Percentiles rank a stretch among this genome's conserved stretches.
Conservation (phyloP, 2,888 invertebrate genomes). For the Sabatieria punctata region DNA sequence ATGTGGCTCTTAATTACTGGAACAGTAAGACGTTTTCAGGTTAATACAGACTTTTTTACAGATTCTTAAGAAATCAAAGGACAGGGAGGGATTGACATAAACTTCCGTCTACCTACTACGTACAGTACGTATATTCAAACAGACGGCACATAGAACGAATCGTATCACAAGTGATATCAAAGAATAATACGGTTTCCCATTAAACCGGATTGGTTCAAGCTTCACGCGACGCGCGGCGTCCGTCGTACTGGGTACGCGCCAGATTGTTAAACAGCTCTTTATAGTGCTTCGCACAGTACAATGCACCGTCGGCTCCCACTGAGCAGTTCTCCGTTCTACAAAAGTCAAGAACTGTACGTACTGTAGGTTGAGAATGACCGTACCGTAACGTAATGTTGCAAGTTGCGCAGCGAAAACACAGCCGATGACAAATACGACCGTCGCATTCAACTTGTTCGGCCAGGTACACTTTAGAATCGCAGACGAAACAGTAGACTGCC, state of each 20-base stretch:
- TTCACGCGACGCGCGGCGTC: background rate
- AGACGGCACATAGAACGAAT: too few species aligned
- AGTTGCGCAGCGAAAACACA: conserved; percentile 7
- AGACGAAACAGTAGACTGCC: conserved; percentile 7
- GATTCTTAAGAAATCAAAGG: too few species aligned
- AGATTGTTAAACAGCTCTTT: background rate
- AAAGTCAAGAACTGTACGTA: background rate
- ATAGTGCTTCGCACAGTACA: background rate
- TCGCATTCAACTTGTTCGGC: conserved; percentile 9
- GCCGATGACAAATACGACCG: conserved; percentile 3
- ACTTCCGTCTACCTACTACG: too few species aligned
- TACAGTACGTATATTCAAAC: too few species aligned
- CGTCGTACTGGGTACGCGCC: background rate
- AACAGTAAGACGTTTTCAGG: too few species aligned
- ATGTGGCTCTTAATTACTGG: too few species aligned
- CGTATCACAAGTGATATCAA: too few species aligned
- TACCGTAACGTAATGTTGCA: conserved; percentile 8
- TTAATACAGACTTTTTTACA: too few species aligned
- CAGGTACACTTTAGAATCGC: conserved; percentile 5
- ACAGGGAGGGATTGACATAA: too few species aligned
- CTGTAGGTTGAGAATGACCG: background rate
- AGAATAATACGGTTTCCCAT: background rate
- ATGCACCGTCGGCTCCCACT: background rate
- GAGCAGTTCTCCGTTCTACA: background rate
- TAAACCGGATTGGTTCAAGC: background rate